Conservation (phyloP, 2,797 vertebrate species). For the Coregonus ussuriensis region DNA sequence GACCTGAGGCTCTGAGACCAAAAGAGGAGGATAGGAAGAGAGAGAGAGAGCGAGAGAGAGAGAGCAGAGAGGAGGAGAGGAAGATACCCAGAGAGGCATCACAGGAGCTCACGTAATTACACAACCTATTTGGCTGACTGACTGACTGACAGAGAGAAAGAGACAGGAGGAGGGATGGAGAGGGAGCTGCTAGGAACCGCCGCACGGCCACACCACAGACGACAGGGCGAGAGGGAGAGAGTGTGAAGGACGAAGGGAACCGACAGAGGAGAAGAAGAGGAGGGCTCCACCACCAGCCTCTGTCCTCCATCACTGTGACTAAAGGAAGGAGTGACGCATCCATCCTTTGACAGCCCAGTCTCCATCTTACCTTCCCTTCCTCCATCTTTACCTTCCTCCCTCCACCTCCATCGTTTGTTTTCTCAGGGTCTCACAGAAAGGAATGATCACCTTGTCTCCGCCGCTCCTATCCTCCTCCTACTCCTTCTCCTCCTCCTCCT, state of each 20-base stretch:
- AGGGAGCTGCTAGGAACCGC: background rate
- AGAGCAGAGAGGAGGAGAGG: background rate
- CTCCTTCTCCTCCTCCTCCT: constrained; percentile 15
- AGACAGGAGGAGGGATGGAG: constrained; percentile 6
- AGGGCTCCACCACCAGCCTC: constrained; percentile 9
- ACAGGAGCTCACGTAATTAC: background rate
- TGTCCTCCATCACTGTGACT: constrained; percentile 32
- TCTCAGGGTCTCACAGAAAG: background rate
- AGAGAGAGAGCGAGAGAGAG: constrained; percentile 6
- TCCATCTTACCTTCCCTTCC: constrained; percentile 61
- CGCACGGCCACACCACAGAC: background rate
- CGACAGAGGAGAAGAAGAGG: constrained; percentile 21
- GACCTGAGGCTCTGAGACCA: constrained; percentile 16
- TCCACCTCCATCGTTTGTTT: constrained; percentile 11
- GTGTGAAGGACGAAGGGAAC: constrained; percentile 4
- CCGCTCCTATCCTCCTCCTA: constrained; percentile 12
- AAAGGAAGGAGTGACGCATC: constrained; percentile 57
- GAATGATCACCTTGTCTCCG: background rate
- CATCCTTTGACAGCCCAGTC: constrained; percentile 48
- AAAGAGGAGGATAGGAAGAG: background rate
- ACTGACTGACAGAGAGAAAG: background rate
- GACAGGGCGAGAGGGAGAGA: background rate
- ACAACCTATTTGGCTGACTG: background rate
- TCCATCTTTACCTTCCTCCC: constrained; percentile 23
- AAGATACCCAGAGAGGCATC: background rate